Evolutionary conservation across 2,797 vertebrate species (phyloP).

Genomic region (Smutsia temminckii): DNA sequence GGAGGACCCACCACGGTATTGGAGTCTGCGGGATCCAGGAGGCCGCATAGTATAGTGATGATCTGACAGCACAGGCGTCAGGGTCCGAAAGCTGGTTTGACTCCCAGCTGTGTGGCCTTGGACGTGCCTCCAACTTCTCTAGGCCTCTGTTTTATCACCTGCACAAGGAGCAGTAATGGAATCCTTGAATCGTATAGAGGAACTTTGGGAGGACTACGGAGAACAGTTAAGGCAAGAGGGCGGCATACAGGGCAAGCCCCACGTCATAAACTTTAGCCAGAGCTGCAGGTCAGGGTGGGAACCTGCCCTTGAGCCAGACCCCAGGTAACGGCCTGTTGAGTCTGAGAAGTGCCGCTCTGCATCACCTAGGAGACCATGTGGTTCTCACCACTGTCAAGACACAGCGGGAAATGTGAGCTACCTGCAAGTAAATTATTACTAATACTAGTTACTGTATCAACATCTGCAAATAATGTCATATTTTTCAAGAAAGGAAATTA

Average conservation of each 20-base stretch:
- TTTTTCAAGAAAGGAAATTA: neutral
- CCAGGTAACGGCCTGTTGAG: fast-evolving
- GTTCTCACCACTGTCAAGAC: neutral
- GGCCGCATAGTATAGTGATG: fast-evolving
- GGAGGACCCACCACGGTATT: no score
- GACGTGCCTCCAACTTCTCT: neutral
- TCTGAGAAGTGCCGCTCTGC: neutral
- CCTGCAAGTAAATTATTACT: neutral
- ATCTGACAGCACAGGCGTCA: fast-evolving
- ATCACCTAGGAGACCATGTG: neutral
- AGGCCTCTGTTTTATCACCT: neutral
- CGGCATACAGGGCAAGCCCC: neutral
- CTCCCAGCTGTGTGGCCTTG: neutral
- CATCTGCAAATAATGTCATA: neutral
- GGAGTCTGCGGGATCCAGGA: neutral
- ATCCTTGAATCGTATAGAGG: fast-evolving
- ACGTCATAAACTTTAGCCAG: neutral
- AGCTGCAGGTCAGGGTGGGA: no score
- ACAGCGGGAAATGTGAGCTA: neutral
- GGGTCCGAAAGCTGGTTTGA: neutral
- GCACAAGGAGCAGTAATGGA: neutral
- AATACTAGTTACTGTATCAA: neutral
- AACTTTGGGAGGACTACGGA: no score
- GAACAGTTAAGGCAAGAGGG: neutral
- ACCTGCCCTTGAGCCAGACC: fast-evolving